Base-by-base conservation (phyloP, 1,140 invertebrate species). In the Metopolophium dirhodum region DNA sequence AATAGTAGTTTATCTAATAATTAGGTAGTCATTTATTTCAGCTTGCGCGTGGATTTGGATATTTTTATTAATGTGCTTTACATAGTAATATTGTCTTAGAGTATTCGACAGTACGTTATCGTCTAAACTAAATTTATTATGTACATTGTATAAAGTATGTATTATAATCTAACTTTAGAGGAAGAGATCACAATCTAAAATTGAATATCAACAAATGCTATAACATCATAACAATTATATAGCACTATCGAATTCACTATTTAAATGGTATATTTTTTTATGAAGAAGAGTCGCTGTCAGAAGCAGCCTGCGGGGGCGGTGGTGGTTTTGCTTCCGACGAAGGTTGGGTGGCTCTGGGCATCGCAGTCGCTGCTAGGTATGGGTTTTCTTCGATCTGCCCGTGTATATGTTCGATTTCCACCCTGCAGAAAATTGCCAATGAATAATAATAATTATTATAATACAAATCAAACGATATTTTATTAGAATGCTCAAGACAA, bases 361-460 rank as follows among this genome's bases (percentile, higher is more conserved):
- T 57, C 35, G 94, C 94, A 92, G 97, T 97, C 54, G 97, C 97
- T 68, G 97, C 95, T 87, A 97, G 95, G 95, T 98, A 98, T 85
- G 97, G 97, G 94, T 96, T 96, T 94, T 97, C 97, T 90, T 96
- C 96, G 11, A 93, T 51, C 95, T 97, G 96, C 9, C 97, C 97
- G 94, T 97, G 96, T 89, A 97, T 97, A 94, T 98, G 97, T 95
- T 98, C 97, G 95, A 98, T 98, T 94, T 97, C 97, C 94, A 98
- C 97, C 94, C 97, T 98, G 94, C 51, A 95, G 93, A 93, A 35
- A 51, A 88, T n/a, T 1, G 30, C 4, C 9, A n/a, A 77, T 18
- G 30, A 68, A n/a, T 30, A 61, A 61, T 14, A 68, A 61, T 14
- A n/a, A 68, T 68, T 30, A n/a, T 68, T 14, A 22, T 23, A 77